Percentiles rank a stretch among this genome's conserved stretches.
These are phyloP conservation scores for Nyctibius grandis DNA, from an alignment of 2,797 vertebrate genomes.

Conservation along the genomic window DNA sequence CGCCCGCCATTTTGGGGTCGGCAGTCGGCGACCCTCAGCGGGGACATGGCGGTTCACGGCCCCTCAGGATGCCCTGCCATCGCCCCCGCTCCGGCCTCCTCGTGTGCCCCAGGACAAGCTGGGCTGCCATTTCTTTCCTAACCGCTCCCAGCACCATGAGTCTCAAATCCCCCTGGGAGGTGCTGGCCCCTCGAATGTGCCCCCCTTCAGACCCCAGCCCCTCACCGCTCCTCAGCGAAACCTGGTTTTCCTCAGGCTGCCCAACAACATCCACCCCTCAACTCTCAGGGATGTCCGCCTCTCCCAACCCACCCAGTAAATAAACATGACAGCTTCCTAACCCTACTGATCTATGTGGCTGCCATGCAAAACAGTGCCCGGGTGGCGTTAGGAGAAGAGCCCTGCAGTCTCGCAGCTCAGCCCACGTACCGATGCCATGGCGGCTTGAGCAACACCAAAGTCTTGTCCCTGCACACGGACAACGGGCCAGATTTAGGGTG, in stretches of 20 bases:
- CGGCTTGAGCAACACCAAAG: fast-evolving
- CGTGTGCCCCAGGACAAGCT: too few species aligned
- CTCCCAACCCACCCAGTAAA: neutral
- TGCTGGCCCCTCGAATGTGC: neutral
- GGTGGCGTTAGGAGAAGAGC: fast-evolving
- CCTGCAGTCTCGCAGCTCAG: neutral
- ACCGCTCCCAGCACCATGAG: neutral
- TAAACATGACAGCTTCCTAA: neutral
- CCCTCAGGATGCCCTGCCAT: fast-evolving
- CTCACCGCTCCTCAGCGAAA: neutral
- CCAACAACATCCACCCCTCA: neutral
- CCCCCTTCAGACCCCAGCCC: neutral
- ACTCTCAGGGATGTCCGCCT: neutral
- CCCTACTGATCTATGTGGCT: neutral
- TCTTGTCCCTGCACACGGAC: too few species aligned
- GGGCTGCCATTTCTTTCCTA: neutral
- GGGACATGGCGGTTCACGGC: neutral
- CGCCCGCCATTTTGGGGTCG: neutral
- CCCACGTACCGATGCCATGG: fast-evolving
- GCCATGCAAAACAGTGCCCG: fast-evolving
- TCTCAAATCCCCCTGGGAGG: fast-evolving
- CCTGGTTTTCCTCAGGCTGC: neutral
- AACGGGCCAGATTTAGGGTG: fast-evolving
- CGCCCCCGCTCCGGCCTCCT: too few species aligned
- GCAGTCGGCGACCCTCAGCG: fast-evolving